Conservation (phyloP, 2,888 invertebrate species). For the Caenorhabditis sulstoni region DNA sequence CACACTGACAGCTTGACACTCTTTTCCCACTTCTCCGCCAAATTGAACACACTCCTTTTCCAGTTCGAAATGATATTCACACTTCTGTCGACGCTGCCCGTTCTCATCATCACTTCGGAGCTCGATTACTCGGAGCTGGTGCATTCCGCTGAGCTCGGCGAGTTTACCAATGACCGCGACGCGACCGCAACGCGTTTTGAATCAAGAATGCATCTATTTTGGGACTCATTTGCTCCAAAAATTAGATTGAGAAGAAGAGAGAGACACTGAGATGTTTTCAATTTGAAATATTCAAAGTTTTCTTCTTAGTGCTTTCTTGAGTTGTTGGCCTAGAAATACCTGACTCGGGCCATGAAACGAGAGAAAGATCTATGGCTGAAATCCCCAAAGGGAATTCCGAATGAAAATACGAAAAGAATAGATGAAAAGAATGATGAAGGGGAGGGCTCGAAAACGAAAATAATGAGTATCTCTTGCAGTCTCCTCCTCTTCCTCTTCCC, state of each 20-base stretch:
- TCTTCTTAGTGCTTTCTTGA: no score
- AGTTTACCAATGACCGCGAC: no score
- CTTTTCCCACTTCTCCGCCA: neutral
- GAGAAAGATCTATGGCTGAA: no score
- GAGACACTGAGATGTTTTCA: neutral
- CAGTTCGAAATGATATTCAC: constrained; percentile 52
- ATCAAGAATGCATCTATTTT: no score
- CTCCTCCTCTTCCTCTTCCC: constrained; percentile 30
- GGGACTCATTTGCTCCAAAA: no score
- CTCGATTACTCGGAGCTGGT: constrained; percentile 51
- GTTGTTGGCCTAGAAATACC: no score
- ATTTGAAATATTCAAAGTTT: no score
- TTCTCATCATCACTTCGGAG: constrained; percentile 56
- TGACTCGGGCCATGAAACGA: no score
- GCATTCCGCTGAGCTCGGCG: constrained; percentile 36
- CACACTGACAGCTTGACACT: constrained; percentile 28
- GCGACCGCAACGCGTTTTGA: no score
- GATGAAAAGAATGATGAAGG: neutral
- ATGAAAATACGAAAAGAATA: neutral
- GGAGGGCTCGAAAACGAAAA: neutral
- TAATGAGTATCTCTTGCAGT: constrained; percentile 21
- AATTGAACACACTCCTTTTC: neutral
- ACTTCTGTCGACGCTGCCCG: constrained; percentile 53
- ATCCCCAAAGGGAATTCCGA: no score
- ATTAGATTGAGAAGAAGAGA: neutral